phyloP scores from a whole-genome alignment of 2,113 vertebrate genomes.

The Willisornis vidua region DNA sequence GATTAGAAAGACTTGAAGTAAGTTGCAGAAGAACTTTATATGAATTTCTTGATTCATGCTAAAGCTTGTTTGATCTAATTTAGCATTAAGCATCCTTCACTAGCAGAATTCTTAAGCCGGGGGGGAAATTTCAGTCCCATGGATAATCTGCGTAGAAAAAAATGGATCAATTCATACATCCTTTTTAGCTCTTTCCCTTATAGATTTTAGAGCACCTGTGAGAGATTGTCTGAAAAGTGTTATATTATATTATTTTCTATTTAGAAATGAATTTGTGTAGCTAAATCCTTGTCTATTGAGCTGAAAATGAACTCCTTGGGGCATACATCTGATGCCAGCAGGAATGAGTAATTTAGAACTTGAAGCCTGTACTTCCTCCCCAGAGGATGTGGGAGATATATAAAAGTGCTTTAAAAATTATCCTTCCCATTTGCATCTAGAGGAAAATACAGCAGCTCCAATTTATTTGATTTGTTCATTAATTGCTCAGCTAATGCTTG shows the following conservation, averaged over 20 bases:
- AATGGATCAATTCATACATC: not conserved
- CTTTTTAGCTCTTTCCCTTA: not conserved
- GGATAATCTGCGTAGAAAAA: not conserved
- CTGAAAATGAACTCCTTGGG: constrained; percentile 60
- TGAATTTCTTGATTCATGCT: not conserved
- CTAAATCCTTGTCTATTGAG: constrained; percentile 52
- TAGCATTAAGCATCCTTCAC: not conserved
- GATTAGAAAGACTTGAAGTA: not conserved
- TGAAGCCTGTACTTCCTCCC: constrained; percentile 58
- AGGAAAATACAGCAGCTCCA: constrained; percentile 36
- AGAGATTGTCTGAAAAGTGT: not conserved
- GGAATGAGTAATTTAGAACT: constrained; percentile 67
- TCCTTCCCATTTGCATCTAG: constrained; percentile 53
- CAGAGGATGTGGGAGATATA: constrained; percentile 13
- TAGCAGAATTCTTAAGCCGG: not conserved
- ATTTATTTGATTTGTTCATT: constrained; percentile 71
- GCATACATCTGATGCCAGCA: constrained; percentile 61
- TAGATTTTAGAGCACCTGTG: constrained; percentile 9
- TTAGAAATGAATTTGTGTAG: constrained; percentile 57
- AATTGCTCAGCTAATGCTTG: constrained; percentile 67
- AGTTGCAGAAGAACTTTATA: not conserved
- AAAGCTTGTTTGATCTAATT: not conserved
- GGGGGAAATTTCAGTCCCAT: not conserved
- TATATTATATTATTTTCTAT: constrained; percentile 59
- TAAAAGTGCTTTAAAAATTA: constrained; percentile 52